Evolutionary conservation across 1,140 invertebrate species (phyloP).

Genomic region (Nymphalis io): DNA sequence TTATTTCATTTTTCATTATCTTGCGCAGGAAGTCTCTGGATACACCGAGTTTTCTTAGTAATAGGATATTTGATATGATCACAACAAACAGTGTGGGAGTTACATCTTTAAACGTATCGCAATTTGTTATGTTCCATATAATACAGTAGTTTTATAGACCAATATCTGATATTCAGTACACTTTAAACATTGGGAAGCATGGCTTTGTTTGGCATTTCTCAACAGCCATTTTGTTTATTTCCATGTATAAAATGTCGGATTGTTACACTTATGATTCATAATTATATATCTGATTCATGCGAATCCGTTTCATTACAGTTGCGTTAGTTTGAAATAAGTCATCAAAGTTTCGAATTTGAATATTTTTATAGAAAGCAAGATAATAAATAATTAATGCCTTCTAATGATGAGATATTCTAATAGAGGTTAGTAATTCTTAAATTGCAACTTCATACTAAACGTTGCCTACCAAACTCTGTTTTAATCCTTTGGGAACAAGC

Average conservation of each 20-base stretch:
- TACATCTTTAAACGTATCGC: constrained; percentile 26
- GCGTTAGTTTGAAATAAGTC: neutral
- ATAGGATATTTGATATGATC: constrained; percentile 42
- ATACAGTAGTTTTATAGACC: constrained; percentile 41
- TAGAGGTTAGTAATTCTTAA: too few species aligned
- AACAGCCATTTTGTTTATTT: constrained; percentile 1
- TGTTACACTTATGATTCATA: constrained; percentile 12
- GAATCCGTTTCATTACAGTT: neutral
- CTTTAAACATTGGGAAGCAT: neutral
- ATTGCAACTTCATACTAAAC: too few species aligned
- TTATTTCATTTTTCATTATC: constrained; percentile 7
- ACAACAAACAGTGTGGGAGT: constrained; percentile 30
- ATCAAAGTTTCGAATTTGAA: neutral
- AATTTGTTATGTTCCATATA: constrained; percentile 36
- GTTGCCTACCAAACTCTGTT: too few species aligned
- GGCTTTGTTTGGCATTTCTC: constrained; percentile 1
- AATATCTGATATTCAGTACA: constrained; percentile 5
- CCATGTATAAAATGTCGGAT: neutral
- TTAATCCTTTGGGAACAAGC: too few species aligned
- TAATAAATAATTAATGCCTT: too few species aligned
- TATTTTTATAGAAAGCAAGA: too few species aligned
- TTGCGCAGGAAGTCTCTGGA: neutral
- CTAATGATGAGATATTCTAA: too few species aligned
- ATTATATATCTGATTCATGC: constrained; percentile 9
- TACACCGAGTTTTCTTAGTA: constrained; percentile 18